Evolutionary conservation across 1,140 invertebrate species (phyloP).

Genomic region (Physella acuta): DNA sequence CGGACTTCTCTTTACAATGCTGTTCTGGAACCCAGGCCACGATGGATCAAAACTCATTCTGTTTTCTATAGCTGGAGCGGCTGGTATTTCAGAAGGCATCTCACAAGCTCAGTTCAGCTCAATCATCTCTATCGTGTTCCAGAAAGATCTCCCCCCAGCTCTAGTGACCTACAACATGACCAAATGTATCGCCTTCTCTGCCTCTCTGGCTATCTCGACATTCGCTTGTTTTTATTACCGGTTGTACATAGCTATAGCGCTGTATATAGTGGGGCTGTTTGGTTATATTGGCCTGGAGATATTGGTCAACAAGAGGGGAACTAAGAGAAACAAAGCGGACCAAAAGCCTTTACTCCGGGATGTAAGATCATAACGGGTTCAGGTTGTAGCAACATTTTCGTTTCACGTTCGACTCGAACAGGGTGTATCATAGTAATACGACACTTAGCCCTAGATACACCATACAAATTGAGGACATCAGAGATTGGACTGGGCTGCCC

Average conservation of each 20-base stretch:
- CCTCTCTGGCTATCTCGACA: neutral
- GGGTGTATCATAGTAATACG: too few relatives aligned
- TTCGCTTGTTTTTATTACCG: constrained; percentile 4
- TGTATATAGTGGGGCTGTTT: neutral
- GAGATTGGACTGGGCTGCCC: too few relatives aligned
- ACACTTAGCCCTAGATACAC: too few relatives aligned
- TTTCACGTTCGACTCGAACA: too few relatives aligned
- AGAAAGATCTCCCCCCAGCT: neutral
- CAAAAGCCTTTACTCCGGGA: too few relatives aligned
- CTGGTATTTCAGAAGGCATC: constrained; percentile 4
- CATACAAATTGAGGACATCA: too few relatives aligned
- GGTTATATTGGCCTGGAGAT: neutral
- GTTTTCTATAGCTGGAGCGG: neutral
- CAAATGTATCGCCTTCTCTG: neutral
- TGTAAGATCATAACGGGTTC: too few relatives aligned
- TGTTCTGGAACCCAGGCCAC: constrained; percentile 16
- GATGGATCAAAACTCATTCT: neutral
- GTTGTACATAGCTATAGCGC: neutral
- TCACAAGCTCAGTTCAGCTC: constrained; percentile 7
- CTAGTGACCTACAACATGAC: constrained; percentile 6
- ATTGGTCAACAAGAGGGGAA: neutral
- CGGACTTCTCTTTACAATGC: constrained; percentile 6
- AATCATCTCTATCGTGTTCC: constrained; percentile 2
- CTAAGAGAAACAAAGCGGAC: too few relatives aligned
- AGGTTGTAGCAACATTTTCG: too few relatives aligned